Evolutionary conservation across 2,113 vertebrate genomes (phyloP).

Genomic region (Hydrochoerus hydrochaeris): DNA sequence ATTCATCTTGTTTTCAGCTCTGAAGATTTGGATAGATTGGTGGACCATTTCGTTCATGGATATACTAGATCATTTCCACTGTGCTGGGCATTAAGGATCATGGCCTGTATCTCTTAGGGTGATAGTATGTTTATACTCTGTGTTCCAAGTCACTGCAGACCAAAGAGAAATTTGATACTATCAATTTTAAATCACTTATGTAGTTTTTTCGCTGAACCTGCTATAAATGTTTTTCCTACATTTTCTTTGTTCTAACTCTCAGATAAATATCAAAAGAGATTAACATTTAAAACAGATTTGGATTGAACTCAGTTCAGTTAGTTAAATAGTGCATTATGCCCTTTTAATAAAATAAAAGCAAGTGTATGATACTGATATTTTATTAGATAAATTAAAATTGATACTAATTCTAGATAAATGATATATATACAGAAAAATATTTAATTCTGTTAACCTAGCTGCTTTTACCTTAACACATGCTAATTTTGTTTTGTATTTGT

Average conservation of each 20-base stretch:
- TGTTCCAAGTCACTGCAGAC: background rate
- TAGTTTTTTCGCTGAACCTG: slow-evolving; percentile 7
- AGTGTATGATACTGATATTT: slow-evolving; percentile 47
- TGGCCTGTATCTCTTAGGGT: background rate
- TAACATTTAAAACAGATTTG: slow-evolving; percentile 68
- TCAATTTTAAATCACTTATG: background rate
- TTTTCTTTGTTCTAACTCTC: slow-evolving; percentile 55
- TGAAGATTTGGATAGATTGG: background rate
- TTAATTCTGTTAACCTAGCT: background rate
- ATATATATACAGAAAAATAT: background rate
- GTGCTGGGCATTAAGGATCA: background rate
- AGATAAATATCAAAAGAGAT: slow-evolving; percentile 59
- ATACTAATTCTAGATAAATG: slow-evolving; percentile 32
- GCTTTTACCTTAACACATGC: background rate
- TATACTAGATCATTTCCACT: background rate
- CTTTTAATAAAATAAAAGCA: slow-evolving; percentile 59
- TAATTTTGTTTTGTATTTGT: background rate
- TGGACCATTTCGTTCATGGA: background rate
- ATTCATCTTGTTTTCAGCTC: background rate
- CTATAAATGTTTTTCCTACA: slow-evolving; percentile 24
- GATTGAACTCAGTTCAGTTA: slow-evolving; percentile 56
- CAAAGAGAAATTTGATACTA: slow-evolving; percentile 11
- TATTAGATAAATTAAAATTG: slow-evolving; percentile 56
- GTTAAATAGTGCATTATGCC: slow-evolving; percentile 68
- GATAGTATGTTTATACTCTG: background rate